These are phyloP conservation scores for Enteromius argenteus DNA, from an alignment of 2,797 vertebrate genomes.

Conservation along the genomic window DNA sequence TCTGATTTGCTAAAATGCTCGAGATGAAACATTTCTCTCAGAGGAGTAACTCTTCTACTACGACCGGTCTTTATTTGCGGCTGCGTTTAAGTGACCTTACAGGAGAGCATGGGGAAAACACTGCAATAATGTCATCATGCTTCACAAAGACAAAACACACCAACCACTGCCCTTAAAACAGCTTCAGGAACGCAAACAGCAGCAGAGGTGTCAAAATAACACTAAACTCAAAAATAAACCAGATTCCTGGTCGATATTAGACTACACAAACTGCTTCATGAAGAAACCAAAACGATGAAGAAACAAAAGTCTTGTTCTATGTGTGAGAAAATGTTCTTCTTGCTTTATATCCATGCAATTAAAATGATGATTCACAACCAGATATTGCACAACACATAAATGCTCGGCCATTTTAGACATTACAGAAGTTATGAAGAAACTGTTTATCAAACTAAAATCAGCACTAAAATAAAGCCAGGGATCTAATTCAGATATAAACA, in stretches of 20 bases:
- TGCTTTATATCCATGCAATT: background rate
- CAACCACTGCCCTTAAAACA: conserved; percentile 9
- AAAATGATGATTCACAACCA: background rate
- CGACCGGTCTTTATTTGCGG: background rate
- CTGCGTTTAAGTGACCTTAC: conserved; percentile 16
- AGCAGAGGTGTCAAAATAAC: conserved; percentile 28
- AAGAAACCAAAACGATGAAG: background rate
- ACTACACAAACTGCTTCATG: background rate
- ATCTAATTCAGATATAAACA: conserved; percentile 60
- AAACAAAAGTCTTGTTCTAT: background rate
- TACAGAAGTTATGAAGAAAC: conserved; percentile 5
- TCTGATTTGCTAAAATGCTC: background rate
- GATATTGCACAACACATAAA: background rate
- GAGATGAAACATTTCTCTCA: conserved; percentile 24
- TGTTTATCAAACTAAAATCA: conserved; percentile 20
- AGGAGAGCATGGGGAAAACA: background rate
- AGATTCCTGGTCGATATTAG: background rate
- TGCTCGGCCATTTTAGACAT: background rate
- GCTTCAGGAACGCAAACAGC: conserved; percentile 12
- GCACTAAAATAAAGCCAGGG: conserved; percentile 48
- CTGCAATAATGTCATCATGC: background rate
- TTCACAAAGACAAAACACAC: conserved; percentile 44
- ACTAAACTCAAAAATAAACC: conserved; percentile 2
- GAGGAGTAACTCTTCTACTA: background rate
- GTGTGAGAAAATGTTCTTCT: background rate